Base-by-base conservation (phyloP, 2,797 vertebrate genomes). In the Peromyscus melanophrys region DNA sequence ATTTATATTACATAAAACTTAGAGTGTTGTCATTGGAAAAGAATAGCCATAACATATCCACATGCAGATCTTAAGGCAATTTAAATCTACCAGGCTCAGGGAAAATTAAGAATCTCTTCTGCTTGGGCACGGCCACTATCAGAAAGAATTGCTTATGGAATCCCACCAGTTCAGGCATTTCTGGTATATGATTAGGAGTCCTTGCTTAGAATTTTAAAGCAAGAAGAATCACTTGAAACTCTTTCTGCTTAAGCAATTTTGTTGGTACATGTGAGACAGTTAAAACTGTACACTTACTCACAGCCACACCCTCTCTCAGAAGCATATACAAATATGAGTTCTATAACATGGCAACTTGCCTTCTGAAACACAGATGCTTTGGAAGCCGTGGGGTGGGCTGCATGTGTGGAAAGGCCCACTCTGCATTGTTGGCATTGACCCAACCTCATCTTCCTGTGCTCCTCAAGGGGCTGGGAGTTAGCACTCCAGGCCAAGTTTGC, bases 1-100 rank as follows among this genome's bases (percentile, higher is more conserved):
- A 73, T 87, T 94, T 92, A 90, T 67, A 87, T 88, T 95, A 89
- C 71, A 88, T 89, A 96, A 93, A 95, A 91, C 46, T 63, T 75
- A 77, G 61, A 80, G 14, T 76, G 23, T 46, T 31, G 31, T 49
- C 80, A 81, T 25, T 49, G 59, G 69, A 82, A 93, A 93, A 86
- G 40, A 76, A 86, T 4, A 84, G n/a, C 12, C 65, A 78, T 87
- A 67, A 34, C 34, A 80, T n/a, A 43, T 57, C 59, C 55, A 67
- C 43, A 76, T 75, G n/a, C 34, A 96, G 71, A 92, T 55, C 40
- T 96, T 87, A 92, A 86, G 49, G 77, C 85, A 90, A 83, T 37
- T 78, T 92, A 78, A 27, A 80, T 40, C 25, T 77, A 55, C 43
- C 31, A 75, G 77, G 27, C 21, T 73, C n/a, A 63, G 77, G 49